Base-by-base conservation (phyloP, 2,888 invertebrate genomes). In the Myopa testacea region DNA sequence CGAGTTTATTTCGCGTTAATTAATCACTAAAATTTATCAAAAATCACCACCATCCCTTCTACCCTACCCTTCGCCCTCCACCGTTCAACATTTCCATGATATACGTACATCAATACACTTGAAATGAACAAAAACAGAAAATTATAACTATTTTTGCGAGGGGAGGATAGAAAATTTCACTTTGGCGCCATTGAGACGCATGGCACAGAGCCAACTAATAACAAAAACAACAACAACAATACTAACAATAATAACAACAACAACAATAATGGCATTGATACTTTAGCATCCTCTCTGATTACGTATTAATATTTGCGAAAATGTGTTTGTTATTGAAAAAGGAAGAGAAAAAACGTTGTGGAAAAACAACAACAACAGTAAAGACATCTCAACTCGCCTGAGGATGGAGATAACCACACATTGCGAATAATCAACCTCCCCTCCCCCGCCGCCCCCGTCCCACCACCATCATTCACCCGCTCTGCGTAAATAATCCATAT, bases 271-370 rank as follows among this genome's bases (percentile, higher is more conserved):
- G 67, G 40, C 55, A 55, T 5, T 4, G n/a, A 45, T 45, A 45
- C 45, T 8, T 45, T 10, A 45, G 10, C 4, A 45, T 8, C 45
- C 10, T 45, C 45, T 45, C 45, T 10, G 45, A 45, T 45, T 45
- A 45, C 45, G 45, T 37, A 63, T 63, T 63, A 63, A 63, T 63
- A 63, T 63, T 34, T 63, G 63, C 63, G 37, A 63, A 63, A 63
- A 63, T 63, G 37, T 63, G 37, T 63, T 63, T 63, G 10, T 63
- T 63, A 63, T 34, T 16, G 63, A 26, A 26, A 34, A 8, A 26
- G 37, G 7, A 26, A 34, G 14, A 26, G 37, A 10, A 63, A 63
- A 37, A 14, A 34, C 12, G 37, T 16, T 19, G 16, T 19, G 16
- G 4, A 26, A 37, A 12, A 63, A 8, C 12, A 63, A 37, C 12